Evolutionary conservation across 2,113 vertebrate genomes (phyloP).

Genomic region (Pachycephala philippinensis): DNA sequence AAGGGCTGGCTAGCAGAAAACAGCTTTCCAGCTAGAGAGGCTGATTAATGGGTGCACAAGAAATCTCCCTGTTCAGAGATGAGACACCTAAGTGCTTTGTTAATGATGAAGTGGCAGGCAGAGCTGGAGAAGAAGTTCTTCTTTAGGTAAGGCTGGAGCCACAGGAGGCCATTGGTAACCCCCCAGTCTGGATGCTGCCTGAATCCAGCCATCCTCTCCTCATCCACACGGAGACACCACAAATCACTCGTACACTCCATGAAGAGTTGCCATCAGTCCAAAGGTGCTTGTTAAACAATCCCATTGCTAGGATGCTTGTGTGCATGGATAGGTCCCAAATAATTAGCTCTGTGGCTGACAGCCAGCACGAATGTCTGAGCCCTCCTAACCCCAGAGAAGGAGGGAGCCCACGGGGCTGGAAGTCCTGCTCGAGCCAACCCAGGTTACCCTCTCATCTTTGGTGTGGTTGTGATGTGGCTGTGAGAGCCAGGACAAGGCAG

Average conservation of each 20-base stretch:
- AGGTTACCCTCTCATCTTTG: not conserved
- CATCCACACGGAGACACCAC: accelerated
- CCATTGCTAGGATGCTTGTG: not conserved
- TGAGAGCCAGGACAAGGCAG: not conserved
- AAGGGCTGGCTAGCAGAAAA: not conserved
- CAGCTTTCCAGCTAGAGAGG: not conserved
- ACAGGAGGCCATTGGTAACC: not conserved
- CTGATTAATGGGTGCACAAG: conserved; percentile 11
- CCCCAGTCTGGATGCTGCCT: not conserved
- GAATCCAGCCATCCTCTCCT: not conserved
- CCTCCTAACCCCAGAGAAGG: not conserved
- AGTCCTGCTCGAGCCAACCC: not conserved
- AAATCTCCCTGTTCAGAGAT: not conserved
- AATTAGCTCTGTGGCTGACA: not conserved
- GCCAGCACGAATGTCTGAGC: not conserved
- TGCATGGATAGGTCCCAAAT: not conserved
- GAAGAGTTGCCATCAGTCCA: not conserved
- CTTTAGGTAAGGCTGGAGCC: not conserved
- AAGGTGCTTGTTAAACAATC: not conserved
- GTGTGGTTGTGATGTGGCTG: not conserved
- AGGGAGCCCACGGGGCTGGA: not conserved
- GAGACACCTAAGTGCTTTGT: not conserved
- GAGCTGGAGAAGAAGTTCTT: not conserved
- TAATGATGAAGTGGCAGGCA: not conserved
- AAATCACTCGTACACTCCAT: not conserved